phyloP scores from a whole-genome alignment of 2,797 vertebrate species.

The Phoebastria nigripes region DNA sequence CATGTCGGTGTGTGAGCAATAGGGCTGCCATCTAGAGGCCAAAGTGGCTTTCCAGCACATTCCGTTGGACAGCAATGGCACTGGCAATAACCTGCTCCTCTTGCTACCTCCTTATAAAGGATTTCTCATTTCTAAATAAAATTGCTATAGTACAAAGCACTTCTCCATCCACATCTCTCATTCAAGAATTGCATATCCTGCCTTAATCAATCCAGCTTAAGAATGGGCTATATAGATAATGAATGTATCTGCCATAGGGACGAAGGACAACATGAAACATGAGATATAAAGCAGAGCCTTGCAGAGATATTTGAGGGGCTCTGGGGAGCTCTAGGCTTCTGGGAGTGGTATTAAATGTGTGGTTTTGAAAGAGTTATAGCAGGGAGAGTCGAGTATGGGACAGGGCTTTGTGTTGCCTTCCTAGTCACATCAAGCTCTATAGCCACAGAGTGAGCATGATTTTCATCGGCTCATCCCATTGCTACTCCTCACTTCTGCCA shows the following conservation, averaged over 20 bases:
- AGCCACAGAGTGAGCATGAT: background rate
- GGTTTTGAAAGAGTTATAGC: background rate
- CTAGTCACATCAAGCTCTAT: background rate
- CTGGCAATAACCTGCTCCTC: background rate
- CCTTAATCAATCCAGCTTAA: background rate
- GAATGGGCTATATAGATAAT: background rate
- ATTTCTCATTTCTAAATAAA: background rate
- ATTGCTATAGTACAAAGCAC: background rate
- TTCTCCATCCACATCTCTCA: background rate
- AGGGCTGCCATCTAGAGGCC: conserved; percentile 41
- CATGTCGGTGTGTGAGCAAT: background rate
- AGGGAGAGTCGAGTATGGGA: background rate
- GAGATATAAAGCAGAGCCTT: background rate
- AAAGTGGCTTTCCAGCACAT: background rate
- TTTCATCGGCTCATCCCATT: background rate
- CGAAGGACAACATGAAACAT: background rate
- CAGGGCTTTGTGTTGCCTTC: background rate
- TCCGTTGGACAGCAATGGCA: background rate
- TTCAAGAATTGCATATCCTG: background rate
- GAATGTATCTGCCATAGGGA: background rate
- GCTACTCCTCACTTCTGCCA: background rate
- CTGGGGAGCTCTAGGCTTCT: background rate
- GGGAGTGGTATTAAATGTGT: background rate
- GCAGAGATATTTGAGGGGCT: background rate
- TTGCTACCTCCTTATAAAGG: background rate